Percentiles rank a stretch among this genome's conserved stretches.
These are phyloP conservation scores for Microctonus brassicae DNA, from an alignment of 2,888 invertebrate species.

Conservation along the genomic window DNA sequence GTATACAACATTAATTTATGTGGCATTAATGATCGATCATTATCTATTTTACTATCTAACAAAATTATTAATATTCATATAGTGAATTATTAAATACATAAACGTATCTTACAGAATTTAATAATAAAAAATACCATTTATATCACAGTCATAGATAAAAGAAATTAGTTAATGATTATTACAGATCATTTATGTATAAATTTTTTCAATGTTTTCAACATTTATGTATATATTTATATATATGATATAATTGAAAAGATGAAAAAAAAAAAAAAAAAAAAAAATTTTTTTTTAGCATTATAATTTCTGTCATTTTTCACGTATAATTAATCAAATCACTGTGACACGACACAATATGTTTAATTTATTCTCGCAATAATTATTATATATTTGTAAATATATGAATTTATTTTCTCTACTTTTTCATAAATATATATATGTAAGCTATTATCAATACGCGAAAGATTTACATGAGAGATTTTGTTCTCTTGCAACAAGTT, in stretches of 20 bases:
- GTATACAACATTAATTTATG: no score
- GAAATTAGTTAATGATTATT: slow-evolving; percentile 53
- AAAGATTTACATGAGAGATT: background rate
- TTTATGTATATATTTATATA: slow-evolving; percentile 24
- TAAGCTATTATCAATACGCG: background rate
- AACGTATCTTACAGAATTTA: slow-evolving; percentile 52
- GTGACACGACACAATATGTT: background rate
- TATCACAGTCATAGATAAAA: slow-evolving; percentile 64
- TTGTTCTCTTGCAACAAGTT: background rate
- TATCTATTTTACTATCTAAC: background rate
- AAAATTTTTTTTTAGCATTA: slow-evolving; percentile 18
- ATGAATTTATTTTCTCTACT: background rate
- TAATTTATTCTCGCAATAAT: background rate
- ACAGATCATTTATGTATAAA: slow-evolving; percentile 1
- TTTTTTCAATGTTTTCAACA: no score
- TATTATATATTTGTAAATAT: background rate
- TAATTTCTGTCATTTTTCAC: no score
- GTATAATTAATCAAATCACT: background rate
- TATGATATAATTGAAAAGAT: slow-evolving; percentile 20
- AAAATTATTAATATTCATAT: background rate
- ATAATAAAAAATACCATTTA: slow-evolving; percentile 62
- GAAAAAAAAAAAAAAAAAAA: no score
- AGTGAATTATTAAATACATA: slow-evolving; percentile 50
- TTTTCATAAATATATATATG: background rate
- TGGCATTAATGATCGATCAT: background rate